Base-by-base conservation (phyloP, 2,888 invertebrate species). In the Epicampocera succincta region DNA sequence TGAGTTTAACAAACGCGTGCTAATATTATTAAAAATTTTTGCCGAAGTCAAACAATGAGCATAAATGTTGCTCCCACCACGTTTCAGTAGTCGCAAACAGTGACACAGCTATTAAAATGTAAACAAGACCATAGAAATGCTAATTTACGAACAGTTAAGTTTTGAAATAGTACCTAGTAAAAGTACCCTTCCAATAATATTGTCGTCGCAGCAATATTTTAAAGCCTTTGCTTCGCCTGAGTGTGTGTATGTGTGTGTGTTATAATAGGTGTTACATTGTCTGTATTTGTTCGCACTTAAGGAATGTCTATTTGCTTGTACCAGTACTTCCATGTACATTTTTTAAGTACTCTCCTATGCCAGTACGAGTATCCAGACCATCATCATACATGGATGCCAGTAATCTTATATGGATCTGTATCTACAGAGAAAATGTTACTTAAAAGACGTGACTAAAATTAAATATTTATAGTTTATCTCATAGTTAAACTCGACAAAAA, bases 391-490 rank as follows among this genome's bases (percentile, higher is more conserved):
- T 38, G 69, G 56, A 13, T 44, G 54, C 17, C 33, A 52, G 56
- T 69, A 82, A 78, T 75, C 71, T 75, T 82, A 71, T 71, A 79
- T 78, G 65, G 65, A 78, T 78, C 82, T 78, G 66, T 78, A 82
- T 66, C 78, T 78, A 50, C 6, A 25, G 54, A 50, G 48, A 66
- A 65, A 60, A 56, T 69, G 29, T 77, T 69, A 74, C 60, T 77
- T 58, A 12, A 50, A 75, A 82, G 78, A 82, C 82, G 82, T 82
- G 82, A 82, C 82, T 79, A 71, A 82, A 82, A 82, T 82, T 82
- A 82, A 75, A 79, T 75, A 82, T 82, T 76, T 69, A 69, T 71
- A 78, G 71, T 78, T 66, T 81, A 81, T 73, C 77, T 76, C 63
- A 52, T 33, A 73, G 76, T 66, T 54, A 61, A 69, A 29, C 11